Evolutionary conservation across 1,140 invertebrate genomes (phyloP).

Genomic region (Lethrus apterus): DNA sequence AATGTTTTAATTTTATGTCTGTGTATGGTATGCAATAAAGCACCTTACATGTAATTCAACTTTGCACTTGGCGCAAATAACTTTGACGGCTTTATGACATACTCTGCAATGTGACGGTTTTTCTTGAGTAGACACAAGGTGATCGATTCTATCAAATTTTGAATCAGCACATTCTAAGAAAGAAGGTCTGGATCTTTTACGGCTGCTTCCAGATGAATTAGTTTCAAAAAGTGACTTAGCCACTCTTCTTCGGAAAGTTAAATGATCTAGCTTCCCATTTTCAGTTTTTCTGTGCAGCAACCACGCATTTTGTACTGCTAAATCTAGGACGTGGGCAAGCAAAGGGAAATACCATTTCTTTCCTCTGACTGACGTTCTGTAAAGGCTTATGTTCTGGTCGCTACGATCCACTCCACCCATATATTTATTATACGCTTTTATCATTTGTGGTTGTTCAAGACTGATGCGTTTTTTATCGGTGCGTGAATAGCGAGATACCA

Average conservation of each 20-base stretch:
- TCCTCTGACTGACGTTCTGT: slow-evolving; percentile 27
- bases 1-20: slow-evolving; percentile 5
- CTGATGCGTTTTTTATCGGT: slow-evolving; percentile 23
- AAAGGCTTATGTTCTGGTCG: slow-evolving; percentile 34
- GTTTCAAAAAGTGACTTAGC: not conserved
- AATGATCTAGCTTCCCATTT: slow-evolving; percentile 1
- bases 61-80: slow-evolving; percentile 13
- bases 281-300: slow-evolving; percentile 20
- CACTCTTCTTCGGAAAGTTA: slow-evolving; percentile 3
- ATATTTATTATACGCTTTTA: slow-evolving; percentile 25
- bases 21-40: slow-evolving; percentile 8
- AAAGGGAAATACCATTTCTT: slow-evolving; percentile 38
- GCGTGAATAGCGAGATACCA: slow-evolving; percentile 22
- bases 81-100: slow-evolving; percentile 5
- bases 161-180: not conserved
- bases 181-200: too few relatives aligned
- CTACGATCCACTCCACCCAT: slow-evolving; percentile 33
- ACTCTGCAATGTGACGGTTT: slow-evolving; percentile 12
- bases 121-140: slow-evolving; percentile 8
- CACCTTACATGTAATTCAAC: slow-evolving; percentile 7
- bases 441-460: slow-evolving; percentile 27
- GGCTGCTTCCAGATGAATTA: too few relatives aligned
- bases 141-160: slow-evolving; percentile 11
- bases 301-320: slow-evolving; percentile 36
- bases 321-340: slow-evolving; percentile 30